Evolutionary conservation across 2,888 invertebrate species (phyloP).

Genomic region (Hirtodrosophila cameraria): DNA sequence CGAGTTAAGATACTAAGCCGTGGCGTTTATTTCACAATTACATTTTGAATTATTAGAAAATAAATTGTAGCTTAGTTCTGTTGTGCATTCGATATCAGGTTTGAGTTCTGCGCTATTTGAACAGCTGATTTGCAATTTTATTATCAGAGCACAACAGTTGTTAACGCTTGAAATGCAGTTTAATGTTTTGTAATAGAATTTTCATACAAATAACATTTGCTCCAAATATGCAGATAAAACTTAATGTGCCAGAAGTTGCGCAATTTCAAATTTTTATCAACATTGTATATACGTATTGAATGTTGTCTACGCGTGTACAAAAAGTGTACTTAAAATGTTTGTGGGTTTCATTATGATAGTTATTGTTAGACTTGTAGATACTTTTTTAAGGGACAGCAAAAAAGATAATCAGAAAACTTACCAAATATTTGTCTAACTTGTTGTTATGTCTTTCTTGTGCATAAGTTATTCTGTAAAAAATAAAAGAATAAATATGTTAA

Average conservation of each 20-base stretch:
- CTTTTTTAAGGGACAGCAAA: too few relatives aligned
- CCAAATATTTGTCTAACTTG: slow-evolving; percentile 23
- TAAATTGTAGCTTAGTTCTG: slow-evolving; percentile 41
- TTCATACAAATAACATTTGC: slow-evolving; percentile 33
- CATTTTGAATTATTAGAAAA: slow-evolving; percentile 37
- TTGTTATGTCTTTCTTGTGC: slow-evolving; percentile 29
- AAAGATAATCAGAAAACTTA: slow-evolving; percentile 26
- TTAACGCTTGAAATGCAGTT: slow-evolving; percentile 37
- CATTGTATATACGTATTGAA: neutral
- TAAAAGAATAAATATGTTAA: neutral
- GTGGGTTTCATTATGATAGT: neutral
- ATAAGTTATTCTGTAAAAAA: slow-evolving; percentile 52
- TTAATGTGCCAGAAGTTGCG: slow-evolving; percentile 7
- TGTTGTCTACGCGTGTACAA: neutral
- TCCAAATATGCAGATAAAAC: slow-evolving; percentile 21
- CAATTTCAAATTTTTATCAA: slow-evolving; percentile 9
- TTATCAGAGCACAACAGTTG: slow-evolving; percentile 45
- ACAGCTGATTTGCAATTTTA: slow-evolving; percentile 41
- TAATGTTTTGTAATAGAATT: slow-evolving; percentile 52
- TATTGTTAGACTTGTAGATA: neutral
- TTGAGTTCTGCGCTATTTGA: slow-evolving; percentile 14
- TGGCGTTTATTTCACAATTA: slow-evolving; percentile 20
- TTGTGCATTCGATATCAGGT: slow-evolving; percentile 14
- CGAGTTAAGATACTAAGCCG: slow-evolving; percentile 11
- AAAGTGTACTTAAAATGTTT: neutral